These are phyloP conservation scores for Stichopus chloronotus DNA, from an alignment of 35 echinoderm and acorn worm species.

Conservation along the genomic window DNA sequence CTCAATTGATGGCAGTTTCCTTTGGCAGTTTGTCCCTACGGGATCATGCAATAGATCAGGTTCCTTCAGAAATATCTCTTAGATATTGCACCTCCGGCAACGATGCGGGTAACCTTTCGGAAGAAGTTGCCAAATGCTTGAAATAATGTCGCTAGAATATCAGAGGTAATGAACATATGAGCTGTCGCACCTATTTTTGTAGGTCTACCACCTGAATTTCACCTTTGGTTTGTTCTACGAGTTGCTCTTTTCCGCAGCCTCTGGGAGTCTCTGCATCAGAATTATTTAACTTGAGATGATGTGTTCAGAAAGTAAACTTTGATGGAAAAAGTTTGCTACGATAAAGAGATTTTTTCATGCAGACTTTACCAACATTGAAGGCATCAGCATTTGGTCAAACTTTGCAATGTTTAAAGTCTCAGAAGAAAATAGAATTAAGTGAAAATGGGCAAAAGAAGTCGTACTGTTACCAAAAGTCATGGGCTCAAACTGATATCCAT, in stretches of 20 bases:
- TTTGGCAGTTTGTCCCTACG: background rate
- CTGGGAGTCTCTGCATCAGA: background rate
- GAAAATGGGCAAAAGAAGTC: too few species aligned
- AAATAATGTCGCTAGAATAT: background rate
- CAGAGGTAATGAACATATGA: background rate
- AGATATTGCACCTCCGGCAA: background rate
- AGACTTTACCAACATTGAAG: too few species aligned
- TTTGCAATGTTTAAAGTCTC: too few species aligned
- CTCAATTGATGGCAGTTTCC: conserved; percentile 18
- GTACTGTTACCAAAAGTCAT: too few species aligned
- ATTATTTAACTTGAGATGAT: background rate
- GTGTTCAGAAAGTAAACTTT: background rate
- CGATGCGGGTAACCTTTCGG: background rate
- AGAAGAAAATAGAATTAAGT: too few species aligned
- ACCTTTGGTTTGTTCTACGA: background rate
- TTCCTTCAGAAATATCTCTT: background rate
- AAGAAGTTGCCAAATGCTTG: background rate
- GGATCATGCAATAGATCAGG: background rate
- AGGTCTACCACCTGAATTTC: background rate
- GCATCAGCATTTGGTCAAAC: too few species aligned
- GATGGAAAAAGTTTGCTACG: too few species aligned
- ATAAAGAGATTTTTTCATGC: too few species aligned
- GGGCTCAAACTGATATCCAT: too few species aligned
- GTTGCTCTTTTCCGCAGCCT: background rate
- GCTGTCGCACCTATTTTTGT: background rate